Evolutionary conservation across 2,797 vertebrate species (phyloP).

Genomic region (Alouatta caraya): DNA sequence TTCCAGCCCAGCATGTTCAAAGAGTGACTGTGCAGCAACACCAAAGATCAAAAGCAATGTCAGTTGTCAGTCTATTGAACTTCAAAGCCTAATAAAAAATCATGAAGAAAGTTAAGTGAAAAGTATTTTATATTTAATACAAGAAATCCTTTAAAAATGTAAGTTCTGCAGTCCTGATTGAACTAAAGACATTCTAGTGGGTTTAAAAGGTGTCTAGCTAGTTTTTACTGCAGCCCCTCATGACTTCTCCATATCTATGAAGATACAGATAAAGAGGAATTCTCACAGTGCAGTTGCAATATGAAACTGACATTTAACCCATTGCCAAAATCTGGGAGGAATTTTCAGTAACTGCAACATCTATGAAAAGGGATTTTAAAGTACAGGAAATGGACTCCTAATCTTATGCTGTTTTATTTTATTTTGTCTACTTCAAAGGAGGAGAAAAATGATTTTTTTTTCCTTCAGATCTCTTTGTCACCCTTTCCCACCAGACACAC

Average conservation of each 20-base stretch:
- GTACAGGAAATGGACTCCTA: neutral
- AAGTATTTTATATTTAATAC: conserved; percentile 45
- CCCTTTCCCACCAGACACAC: neutral
- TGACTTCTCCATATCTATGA: neutral
- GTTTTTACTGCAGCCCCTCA: neutral
- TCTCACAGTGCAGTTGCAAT: neutral
- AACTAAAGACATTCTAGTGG: neutral
- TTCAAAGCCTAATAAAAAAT: conserved; percentile 55
- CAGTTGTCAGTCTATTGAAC: conserved; percentile 47
- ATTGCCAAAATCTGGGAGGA: neutral
- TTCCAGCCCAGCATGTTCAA: conserved; percentile 52
- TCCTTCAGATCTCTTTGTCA: neutral
- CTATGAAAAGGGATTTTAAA: neutral
- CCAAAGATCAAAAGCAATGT: conserved; percentile 52
- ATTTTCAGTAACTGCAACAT: conserved; percentile 5
- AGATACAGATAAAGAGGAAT: neutral
- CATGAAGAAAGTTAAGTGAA: conserved; percentile 11
- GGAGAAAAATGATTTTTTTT: neutral
- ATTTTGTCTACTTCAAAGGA: neutral
- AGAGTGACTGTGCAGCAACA: neutral
- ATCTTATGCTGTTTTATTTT: neutral
- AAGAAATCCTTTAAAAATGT: conserved; percentile 28
- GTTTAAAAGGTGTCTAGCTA: neutral
- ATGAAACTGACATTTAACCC: neutral
- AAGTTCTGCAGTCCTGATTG: neutral